A percentile compares a stretch with the other conserved stretches of the same genome.
Conservation (phyloP, 53 echinoderm and acorn worm species). For the Astropecten irregularis region DNA sequence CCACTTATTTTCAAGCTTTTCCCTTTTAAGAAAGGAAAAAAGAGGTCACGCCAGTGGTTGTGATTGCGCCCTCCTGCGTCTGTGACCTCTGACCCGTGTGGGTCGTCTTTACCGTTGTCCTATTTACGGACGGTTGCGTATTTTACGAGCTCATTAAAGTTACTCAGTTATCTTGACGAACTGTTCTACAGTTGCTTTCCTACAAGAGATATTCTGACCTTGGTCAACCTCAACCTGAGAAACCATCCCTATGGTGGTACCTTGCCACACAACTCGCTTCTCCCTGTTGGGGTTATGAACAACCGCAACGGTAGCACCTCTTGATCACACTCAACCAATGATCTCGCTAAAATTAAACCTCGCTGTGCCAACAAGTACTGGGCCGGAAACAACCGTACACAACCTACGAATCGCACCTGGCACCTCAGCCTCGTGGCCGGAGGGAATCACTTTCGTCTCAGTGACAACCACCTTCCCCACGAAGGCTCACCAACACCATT, state of each 20-base stretch:
- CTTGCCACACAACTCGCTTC: conserved; percentile 18
- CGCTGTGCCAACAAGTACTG: conserved; percentile 1
- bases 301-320: conserved; percentile 14
- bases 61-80: no score
- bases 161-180: no score
- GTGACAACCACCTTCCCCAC: conserved; percentile 15
- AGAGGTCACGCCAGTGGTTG: no score
- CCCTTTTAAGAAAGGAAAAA: conserved; percentile 28
- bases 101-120: no score
- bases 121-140: no score
- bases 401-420: neutral
- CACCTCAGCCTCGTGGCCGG: conserved; percentile 39
- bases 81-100: no score
- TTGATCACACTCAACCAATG: conserved; percentile 20
- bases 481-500: neutral
- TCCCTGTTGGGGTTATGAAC: conserved; percentile 33
- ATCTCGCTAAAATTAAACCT: conserved; percentile 2
- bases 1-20: no score
- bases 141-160: no score
- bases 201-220: neutral
- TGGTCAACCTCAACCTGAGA: conserved; percentile 3
- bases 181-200: no score
- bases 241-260: conserved; percentile 14
- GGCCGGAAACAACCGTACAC: neutral
- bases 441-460: neutral